Conservation (phyloP, 2,113 vertebrate species). For the Falco punctatus region DNA sequence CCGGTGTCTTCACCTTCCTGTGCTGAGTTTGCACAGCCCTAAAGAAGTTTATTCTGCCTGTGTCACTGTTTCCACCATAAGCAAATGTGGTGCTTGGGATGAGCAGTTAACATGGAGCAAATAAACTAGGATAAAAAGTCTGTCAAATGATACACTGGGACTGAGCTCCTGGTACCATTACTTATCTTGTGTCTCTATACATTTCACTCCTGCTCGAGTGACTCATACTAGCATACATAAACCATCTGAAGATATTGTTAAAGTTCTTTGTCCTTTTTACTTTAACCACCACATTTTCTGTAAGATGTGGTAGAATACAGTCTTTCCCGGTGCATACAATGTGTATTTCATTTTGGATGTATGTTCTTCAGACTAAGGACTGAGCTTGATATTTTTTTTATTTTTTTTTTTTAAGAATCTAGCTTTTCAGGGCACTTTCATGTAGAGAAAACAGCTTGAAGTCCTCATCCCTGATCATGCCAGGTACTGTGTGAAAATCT, state of each 20-base stretch:
- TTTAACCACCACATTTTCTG: neutral
- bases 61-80: neutral
- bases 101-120: neutral
- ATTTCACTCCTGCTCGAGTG: neutral
- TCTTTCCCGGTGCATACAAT: neutral
- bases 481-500: neutral
- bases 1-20: neutral
- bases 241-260: neutral
- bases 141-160: neutral
- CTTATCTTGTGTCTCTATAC: neutral
- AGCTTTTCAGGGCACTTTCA: neutral
- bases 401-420: neutral
- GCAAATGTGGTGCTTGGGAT: neutral
- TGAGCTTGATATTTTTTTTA: neutral
- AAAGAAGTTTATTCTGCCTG: neutral
- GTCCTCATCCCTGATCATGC: neutral
- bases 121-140: neutral
- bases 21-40: neutral
- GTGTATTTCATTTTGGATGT: neutral
- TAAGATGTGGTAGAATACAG: neutral
- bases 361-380: neutral
- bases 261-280: neutral
- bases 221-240: neutral
- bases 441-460: neutral
- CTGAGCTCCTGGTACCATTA: neutral